Base-by-base conservation (phyloP, 2,888 invertebrate genomes). In the Mycogona germanica region DNA sequence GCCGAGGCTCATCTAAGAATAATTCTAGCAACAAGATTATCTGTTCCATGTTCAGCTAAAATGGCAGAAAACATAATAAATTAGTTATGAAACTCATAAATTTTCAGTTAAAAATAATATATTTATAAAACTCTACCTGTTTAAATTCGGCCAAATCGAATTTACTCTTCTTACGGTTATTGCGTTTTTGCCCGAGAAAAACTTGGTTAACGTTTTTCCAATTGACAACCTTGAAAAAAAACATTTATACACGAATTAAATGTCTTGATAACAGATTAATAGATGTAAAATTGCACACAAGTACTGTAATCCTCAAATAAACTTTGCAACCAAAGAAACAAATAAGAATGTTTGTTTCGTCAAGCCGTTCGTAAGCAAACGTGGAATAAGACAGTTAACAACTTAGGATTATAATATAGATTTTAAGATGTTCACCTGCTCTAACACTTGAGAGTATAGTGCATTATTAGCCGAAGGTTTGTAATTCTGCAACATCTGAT, bases 1-100 rank as follows among this genome's bases (percentile, higher is more conserved):
- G 30, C 32, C 57, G 57, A 19, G 58, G 50, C 30, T 59, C 56
- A 26, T 64, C 60, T 12, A 68, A 49, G 12, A 68, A 55, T 26
- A 58, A 42, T 35, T 67, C 68, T 14, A 68, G 56, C 12, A 67
- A 57, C 14, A 67, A 51, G 1, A 66, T 59, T 17, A 65, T 26
- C 54, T 67, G 65, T 19, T 63, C 62, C 3, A 63, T n/a, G 29
- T 25, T 38, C 3, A 49, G 14, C 49, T 49, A 28, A 4, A 49
- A 32, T 32, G 35, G n/a, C 9, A 32, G 9, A 32, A 32, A 32
- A 32, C n/a, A 9, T 32, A n/a, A 32, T 32, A 32, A 32, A 32
- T 32, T 12, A 12, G 9, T 9, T 32, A n/a, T 12, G n/a, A 12
- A 12, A 9, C 9, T 32, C n/a, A 9, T 32, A 12, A 32, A 32